These are phyloP conservation scores for Probosciger aterrimus DNA, from an alignment of 2,113 vertebrate species.

Conservation along the genomic window DNA sequence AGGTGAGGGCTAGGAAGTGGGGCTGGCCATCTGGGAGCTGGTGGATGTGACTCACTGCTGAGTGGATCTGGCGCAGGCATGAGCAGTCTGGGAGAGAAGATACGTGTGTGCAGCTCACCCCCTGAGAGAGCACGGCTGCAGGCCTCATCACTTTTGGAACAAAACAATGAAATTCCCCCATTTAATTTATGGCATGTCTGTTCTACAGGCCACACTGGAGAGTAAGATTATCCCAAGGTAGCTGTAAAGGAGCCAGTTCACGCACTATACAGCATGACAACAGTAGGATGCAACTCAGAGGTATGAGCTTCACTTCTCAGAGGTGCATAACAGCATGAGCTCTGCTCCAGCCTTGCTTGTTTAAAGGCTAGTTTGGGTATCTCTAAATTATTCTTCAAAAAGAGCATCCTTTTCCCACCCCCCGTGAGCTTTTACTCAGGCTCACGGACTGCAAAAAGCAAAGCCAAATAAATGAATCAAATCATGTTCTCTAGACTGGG, in stretches of 20 bases:
- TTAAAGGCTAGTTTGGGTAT: background rate
- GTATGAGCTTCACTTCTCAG: background rate
- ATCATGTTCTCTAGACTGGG: background rate
- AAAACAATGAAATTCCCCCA: background rate
- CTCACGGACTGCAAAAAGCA: background rate
- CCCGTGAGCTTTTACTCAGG: background rate
- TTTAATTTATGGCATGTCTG: conserved; percentile 22
- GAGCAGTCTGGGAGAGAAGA: background rate
- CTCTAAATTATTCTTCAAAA: background rate
- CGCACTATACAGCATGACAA: background rate
- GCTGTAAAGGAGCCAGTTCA: conserved; percentile 21
- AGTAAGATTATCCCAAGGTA: background rate
- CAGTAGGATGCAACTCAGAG: background rate
- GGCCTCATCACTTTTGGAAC: background rate
- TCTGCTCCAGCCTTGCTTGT: background rate
- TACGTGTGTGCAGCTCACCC: background rate
- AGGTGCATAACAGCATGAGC: background rate
- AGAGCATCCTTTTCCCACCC: background rate
- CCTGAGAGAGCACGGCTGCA: background rate
- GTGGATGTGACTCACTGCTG: background rate
- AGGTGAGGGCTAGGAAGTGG: background rate
- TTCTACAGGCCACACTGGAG: background rate
- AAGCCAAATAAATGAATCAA: background rate
- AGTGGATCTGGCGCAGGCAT: background rate
- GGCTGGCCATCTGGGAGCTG: background rate